Conservation (phyloP, 2,797 vertebrate species). For the Muscicapa striata region DNA sequence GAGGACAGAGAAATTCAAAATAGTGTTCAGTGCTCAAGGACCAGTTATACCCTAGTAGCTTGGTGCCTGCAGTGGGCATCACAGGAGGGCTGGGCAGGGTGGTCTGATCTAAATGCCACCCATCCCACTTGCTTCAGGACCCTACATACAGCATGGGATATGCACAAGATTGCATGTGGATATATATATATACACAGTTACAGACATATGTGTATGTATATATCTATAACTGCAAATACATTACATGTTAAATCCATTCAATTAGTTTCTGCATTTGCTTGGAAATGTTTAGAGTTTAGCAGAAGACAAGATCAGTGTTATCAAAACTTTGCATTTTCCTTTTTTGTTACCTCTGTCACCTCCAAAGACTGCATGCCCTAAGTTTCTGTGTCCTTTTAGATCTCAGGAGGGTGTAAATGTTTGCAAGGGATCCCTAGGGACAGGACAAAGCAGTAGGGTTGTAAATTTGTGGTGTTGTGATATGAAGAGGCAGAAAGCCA, state of each 20-base stretch:
- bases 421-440: neutral
- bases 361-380: neutral
- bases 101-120: neutral
- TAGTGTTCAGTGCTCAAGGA: neutral
- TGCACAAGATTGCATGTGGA: neutral
- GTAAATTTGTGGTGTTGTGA: slow-evolving; percentile 16
- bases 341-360: neutral
- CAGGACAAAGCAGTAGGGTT: neutral
- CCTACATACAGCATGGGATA: neutral
- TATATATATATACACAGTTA: too few species aligned
- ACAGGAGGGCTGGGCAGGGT: neutral
- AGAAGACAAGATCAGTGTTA: neutral
- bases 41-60: neutral
- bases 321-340: neutral
- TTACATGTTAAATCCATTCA: neutral
- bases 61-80: neutral
- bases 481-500: slow-evolving; percentile 52
- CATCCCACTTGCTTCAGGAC: neutral
- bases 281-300: neutral
- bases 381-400: neutral
- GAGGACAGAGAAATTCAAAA: neutral
- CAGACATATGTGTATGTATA: neutral
- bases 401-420: neutral
- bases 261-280: neutral
- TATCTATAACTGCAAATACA: neutral